A percentile compares a stretch with the other conserved stretches of the same genome.
phyloP scores from a whole-genome alignment of 2,113 vertebrate genomes.

The Myrmecophaga tridactyla region DNA sequence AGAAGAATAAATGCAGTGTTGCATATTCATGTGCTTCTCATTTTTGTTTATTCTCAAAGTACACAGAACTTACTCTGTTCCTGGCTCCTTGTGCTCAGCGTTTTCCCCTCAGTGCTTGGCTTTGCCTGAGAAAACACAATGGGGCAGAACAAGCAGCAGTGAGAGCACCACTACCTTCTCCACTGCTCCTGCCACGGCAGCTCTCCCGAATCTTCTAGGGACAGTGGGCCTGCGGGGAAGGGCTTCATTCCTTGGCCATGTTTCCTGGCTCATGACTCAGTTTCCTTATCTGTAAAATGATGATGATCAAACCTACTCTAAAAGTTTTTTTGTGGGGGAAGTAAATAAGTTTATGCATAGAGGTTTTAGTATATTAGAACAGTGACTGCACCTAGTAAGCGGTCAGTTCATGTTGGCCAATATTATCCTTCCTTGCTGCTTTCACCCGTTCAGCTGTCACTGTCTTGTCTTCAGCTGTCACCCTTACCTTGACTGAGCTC shows the following conservation, averaged over 20 bases:
- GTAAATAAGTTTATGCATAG: not conserved
- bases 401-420: not conserved
- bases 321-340: not conserved
- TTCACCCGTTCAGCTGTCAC: not conserved
- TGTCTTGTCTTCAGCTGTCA: not conserved
- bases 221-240: not conserved
- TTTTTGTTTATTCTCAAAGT: conserved; percentile 55
- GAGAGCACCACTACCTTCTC: not conserved
- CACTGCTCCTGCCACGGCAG: not conserved
- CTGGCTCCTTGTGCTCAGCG: conserved; percentile 19
- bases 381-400: not conserved
- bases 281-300: not conserved
- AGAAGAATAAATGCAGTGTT: conserved; percentile 42
- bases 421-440: fast-evolving
- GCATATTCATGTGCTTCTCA: conserved; percentile 15
- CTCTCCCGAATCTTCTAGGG: not conserved
- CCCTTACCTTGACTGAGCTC: not conserved
- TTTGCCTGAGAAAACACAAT: not conserved
- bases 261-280: not conserved
- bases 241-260: not conserved
- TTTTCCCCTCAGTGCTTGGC: conserved; percentile 40
- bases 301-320: not conserved
- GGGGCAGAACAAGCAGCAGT: not conserved
- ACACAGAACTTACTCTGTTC: not conserved
- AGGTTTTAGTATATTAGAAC: not conserved